These are phyloP conservation scores for Gortyna flavago DNA, from an alignment of 2,888 invertebrate genomes.

Conservation along the genomic window DNA sequence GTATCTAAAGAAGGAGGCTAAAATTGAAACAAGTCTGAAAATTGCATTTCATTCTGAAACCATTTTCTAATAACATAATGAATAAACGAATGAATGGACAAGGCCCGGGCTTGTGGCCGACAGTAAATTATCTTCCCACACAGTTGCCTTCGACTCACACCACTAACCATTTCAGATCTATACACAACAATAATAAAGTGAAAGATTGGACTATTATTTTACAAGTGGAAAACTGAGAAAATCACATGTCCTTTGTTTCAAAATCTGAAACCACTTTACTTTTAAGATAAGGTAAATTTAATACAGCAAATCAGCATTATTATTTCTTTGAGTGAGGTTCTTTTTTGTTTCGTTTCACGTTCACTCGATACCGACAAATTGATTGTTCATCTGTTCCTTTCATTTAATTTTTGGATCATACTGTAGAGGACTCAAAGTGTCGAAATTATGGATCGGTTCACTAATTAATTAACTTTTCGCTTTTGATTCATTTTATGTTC, in stretches of 20 bases:
- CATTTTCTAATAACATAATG: background rate
- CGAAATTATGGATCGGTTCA: background rate
- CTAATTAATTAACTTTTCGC: background rate
- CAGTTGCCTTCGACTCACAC: constrained; percentile 17
- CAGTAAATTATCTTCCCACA: constrained; percentile 14
- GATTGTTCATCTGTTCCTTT: background rate
- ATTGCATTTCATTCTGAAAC: constrained; percentile 12
- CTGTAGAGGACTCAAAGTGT: background rate
- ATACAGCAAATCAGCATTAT: background rate
- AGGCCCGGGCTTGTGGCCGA: constrained; percentile 8
- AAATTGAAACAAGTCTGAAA: background rate
- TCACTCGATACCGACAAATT: background rate
- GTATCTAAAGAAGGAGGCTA: background rate
- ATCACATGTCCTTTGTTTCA: background rate
- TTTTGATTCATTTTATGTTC: background rate
- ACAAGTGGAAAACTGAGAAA: background rate
- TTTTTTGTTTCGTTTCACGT: too few species aligned
- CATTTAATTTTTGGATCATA: background rate
- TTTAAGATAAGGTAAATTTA: background rate
- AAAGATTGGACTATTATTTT: background rate
- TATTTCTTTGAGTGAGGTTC: background rate
- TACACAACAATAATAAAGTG: background rate
- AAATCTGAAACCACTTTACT: background rate
- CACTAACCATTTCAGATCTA: constrained; percentile 2
- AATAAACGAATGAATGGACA: constrained; percentile 20